phyloP scores from a whole-genome alignment of 2,113 vertebrate genomes.

The Riparia riparia region DNA sequence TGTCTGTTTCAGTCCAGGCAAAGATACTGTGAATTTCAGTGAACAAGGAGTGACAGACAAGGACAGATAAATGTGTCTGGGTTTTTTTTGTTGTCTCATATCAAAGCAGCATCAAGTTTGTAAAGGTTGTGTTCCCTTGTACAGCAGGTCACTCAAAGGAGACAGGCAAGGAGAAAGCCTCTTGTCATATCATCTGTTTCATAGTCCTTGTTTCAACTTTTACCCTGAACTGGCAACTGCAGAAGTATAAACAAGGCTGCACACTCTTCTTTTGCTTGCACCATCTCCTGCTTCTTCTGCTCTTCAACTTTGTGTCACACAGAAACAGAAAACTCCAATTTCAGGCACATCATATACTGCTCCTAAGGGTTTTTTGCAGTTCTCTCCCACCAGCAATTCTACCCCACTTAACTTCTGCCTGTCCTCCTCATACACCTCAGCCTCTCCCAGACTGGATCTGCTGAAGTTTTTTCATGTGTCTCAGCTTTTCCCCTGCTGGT shows the following conservation, averaged over 20 bases:
- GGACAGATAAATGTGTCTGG: not conserved
- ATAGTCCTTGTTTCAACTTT: not conserved
- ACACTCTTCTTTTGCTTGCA: no score
- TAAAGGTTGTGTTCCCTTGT: not conserved
- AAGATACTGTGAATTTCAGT: not conserved
- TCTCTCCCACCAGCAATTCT: not conserved
- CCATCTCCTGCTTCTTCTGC: not conserved
- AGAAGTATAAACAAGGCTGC: not conserved
- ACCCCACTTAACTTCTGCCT: not conserved
- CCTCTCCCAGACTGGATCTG: not conserved
- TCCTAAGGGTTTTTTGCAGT: not conserved
- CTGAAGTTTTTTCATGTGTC: not conserved
- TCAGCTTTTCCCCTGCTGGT: not conserved
- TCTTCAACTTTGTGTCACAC: not conserved
- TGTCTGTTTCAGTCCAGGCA: not conserved
- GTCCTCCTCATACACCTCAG: not conserved
- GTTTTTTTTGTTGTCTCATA: not conserved
- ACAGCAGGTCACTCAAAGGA: not conserved
- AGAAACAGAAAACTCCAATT: not conserved
- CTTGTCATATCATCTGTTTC: not conserved
- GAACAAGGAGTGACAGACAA: not conserved
- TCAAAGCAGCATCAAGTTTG: not conserved
- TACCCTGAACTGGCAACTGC: not conserved
- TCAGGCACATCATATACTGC: fast-evolving
- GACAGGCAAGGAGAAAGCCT: not conserved